Evolutionary conservation across 1,140 invertebrate genomes (phyloP).

Genomic region (Drosophila insularis): DNA sequence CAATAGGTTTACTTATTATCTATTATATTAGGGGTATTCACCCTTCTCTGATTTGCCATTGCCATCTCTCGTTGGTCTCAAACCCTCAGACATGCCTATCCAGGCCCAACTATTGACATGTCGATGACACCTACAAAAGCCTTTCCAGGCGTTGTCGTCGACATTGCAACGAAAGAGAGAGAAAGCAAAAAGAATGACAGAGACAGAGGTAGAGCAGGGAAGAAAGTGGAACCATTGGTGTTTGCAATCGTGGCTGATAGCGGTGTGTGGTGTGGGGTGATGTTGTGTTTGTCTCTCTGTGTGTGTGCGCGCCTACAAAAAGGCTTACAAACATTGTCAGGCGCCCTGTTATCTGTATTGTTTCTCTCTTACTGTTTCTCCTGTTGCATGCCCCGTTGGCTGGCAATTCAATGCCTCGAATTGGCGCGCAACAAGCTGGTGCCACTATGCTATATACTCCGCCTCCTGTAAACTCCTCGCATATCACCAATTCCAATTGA

Average conservation of each 20-base stretch:
- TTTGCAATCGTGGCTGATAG: constrained; percentile 1
- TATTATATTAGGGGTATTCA: not conserved
- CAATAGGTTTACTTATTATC: too few species aligned
- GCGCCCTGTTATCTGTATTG: constrained; percentile 42
- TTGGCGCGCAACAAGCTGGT: constrained; percentile 60
- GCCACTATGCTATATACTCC: not conserved
- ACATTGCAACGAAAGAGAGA: not conserved
- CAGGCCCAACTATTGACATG: constrained; percentile 15
- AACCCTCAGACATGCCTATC: constrained; percentile 2
- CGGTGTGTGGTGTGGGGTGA: not conserved
- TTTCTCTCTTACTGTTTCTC: constrained; percentile 14
- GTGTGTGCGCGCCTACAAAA: constrained; percentile 32
- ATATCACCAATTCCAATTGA: constrained; percentile 32
- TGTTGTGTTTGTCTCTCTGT: too few species aligned
- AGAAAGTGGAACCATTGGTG: not conserved
- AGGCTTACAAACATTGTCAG: constrained; percentile 47
- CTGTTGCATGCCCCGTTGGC: constrained; percentile 19
- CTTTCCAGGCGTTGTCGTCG: not conserved
- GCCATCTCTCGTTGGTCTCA: not conserved
- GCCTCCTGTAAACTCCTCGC: not conserved
- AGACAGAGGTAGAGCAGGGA: not conserved
- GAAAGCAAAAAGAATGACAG: not conserved
- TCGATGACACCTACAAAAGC: constrained; percentile 11
- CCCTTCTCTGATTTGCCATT: not conserved
- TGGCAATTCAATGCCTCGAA: constrained; percentile 35